These are phyloP conservation scores for Trinectes maculatus DNA, from an alignment of 2,113 vertebrate genomes.

Conservation along the genomic window DNA sequence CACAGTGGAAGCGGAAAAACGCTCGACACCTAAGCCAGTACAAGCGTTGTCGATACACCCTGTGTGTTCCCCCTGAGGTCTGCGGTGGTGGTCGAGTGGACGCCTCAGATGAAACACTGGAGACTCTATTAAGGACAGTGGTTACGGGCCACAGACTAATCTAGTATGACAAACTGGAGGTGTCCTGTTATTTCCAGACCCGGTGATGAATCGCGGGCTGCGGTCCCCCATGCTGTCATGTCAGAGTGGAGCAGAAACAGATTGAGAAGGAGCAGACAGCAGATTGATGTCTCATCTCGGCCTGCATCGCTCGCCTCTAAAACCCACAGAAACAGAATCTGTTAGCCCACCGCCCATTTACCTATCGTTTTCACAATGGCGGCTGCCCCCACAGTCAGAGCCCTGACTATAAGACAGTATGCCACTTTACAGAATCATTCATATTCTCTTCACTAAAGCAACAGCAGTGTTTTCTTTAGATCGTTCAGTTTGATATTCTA, in stretches of 20 bases:
- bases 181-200: constrained; percentile 83
- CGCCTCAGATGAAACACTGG: constrained; percentile 72
- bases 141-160: constrained; percentile 84
- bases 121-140: constrained; percentile 82
- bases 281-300: constrained; percentile 76
- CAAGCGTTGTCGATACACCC: constrained; percentile 52
- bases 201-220: constrained; percentile 80
- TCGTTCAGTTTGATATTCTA: no score
- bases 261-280: constrained; percentile 78
- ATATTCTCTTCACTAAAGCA: no score
- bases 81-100: constrained; percentile 76
- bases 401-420: not conserved
- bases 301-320: constrained; percentile 69
- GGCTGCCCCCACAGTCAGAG: constrained; percentile 40
- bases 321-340: constrained; percentile 74
- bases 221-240: constrained; percentile 79
- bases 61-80: constrained; percentile 62
- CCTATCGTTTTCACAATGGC: constrained; percentile 60
- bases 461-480: no score
- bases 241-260: constrained; percentile 82
- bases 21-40: constrained; percentile 28
- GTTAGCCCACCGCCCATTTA: constrained; percentile 75
- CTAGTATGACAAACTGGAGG: constrained; percentile 84
- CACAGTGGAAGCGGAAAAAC: constrained; percentile 22
- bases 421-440: no score